phyloP scores from a whole-genome alignment of 2,888 invertebrate genomes.

The Eulithis prunata region DNA sequence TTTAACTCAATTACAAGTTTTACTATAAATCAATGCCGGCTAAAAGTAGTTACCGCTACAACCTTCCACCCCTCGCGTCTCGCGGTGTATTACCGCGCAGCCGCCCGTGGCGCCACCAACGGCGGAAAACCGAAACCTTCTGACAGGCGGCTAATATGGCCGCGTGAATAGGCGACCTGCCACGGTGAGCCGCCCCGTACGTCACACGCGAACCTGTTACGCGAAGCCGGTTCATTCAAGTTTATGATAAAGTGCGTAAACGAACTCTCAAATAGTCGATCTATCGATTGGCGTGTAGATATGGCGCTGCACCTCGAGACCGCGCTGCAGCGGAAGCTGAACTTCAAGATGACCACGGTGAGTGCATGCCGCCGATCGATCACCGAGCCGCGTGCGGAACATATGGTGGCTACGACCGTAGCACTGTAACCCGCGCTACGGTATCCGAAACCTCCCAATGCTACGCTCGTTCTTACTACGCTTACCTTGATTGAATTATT shows the following conservation, averaged over 20 bases:
- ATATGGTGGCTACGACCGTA: slow-evolving; percentile 72
- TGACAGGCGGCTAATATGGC: slow-evolving; percentile 82
- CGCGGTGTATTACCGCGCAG: slow-evolving; percentile 72
- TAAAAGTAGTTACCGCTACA: slow-evolving; percentile 41
- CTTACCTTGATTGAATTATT: slow-evolving; percentile 50
- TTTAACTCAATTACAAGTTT: slow-evolving; percentile 78
- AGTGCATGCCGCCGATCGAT: slow-evolving; percentile 81
- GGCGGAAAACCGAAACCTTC: slow-evolving; percentile 62
- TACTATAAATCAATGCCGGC: slow-evolving; percentile 73
- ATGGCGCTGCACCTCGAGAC: slow-evolving; percentile 82
- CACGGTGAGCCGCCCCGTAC: slow-evolving; percentile 71
- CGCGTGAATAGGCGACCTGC: slow-evolving; percentile 79
- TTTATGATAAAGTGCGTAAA: slow-evolving; percentile 73
- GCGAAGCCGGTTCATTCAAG: slow-evolving; percentile 64
- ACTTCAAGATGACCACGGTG: slow-evolving; percentile 83
- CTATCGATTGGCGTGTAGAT: slow-evolving; percentile 49
- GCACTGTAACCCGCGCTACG: slow-evolving; percentile 60
- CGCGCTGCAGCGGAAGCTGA: slow-evolving; percentile 81
- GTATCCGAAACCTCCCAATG: slow-evolving; percentile 51
- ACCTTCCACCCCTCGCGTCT: slow-evolving; percentile 47
- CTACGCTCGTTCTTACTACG: slow-evolving; percentile 47
- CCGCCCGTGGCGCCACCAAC: slow-evolving; percentile 70
- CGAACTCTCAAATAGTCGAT: slow-evolving; percentile 55
- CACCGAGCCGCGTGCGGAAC: slow-evolving; percentile 72
- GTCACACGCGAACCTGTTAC: slow-evolving; percentile 74